These are phyloP conservation scores for Loxodonta africana DNA, from an alignment of 2,113 vertebrate genomes.

Conservation along the genomic window DNA sequence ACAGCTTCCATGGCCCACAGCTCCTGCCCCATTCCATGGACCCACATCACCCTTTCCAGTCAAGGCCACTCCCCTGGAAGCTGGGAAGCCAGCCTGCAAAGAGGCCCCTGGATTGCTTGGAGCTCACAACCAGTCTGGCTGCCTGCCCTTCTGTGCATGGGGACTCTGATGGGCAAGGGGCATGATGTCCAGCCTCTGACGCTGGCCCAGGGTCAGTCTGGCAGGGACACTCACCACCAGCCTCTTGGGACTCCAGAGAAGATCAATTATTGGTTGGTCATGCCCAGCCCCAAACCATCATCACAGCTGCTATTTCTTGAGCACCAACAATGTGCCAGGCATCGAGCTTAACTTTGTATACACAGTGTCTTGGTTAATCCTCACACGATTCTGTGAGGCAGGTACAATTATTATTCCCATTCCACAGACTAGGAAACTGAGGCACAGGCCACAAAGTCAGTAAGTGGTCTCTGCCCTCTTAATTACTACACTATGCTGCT, in stretches of 20 bases:
- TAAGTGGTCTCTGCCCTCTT: background rate
- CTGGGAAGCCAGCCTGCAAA: background rate
- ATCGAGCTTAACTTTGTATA: background rate
- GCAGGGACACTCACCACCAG: background rate
- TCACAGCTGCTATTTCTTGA: constrained; percentile 67
- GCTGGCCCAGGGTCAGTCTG: background rate
- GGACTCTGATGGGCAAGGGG: background rate
- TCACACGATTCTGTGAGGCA: background rate
- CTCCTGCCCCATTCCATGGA: background rate
- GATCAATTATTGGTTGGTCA: background rate
- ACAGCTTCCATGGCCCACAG: background rate
- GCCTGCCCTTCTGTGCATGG: background rate
- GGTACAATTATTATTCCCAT: background rate
- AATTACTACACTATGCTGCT: constrained; percentile 46
- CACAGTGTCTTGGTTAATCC: background rate
- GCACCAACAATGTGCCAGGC: constrained; percentile 42
- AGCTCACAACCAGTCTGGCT: background rate
- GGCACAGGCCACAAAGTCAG: background rate
- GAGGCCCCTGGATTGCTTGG: background rate
- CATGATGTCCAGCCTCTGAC: background rate
- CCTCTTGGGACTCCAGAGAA: background rate
- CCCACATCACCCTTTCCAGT: background rate
- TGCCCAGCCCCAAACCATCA: background rate
- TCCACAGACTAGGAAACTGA: background rate
- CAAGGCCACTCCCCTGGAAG: background rate